A percentile compares a stretch with the other conserved stretches of the same genome.
phyloP scores from a whole-genome alignment of 1,140 invertebrate genomes.

The Caerostris extrusa region DNA sequence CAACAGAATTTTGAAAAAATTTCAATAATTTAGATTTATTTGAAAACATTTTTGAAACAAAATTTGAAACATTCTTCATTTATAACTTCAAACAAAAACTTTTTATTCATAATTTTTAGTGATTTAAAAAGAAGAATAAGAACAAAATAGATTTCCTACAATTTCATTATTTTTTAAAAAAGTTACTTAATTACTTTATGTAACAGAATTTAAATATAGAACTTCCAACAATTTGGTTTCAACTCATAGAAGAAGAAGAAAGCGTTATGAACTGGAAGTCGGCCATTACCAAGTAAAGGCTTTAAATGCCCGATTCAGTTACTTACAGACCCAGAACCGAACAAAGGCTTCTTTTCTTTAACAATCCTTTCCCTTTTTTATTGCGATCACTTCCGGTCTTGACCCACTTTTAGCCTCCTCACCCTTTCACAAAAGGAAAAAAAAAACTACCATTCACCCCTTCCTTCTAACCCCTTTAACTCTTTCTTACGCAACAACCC shows the following conservation, averaged over 20 bases:
- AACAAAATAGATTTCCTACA: too few relatives aligned
- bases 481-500: conserved; percentile 47
- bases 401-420: conserved; percentile 17
- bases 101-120: too few relatives aligned
- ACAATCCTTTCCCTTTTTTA: conserved; percentile 40
- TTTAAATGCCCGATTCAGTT: background rate
- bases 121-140: too few relatives aligned
- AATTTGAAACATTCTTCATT: too few relatives aligned
- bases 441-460: background rate
- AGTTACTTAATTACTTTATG: background rate
- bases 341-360: conserved; percentile 26
- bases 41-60: too few relatives aligned
- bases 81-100: too few relatives aligned
- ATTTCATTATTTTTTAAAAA: background rate
- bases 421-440: conserved; percentile 8
- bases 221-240: background rate
- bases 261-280: background rate
- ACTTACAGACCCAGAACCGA: conserved; percentile 22
- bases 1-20: too few relatives aligned
- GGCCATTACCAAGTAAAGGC: background rate
- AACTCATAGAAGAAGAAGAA: background rate
- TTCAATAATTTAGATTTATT: too few relatives aligned
- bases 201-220: background rate
- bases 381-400: conserved; percentile 55
- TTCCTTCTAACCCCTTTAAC: conserved; percentile 45